Evolutionary conservation across 1,140 invertebrate genomes (phyloP), one percentile per base, ranked within the genome.

Genomic region (Lucilia cuprina): DNA sequence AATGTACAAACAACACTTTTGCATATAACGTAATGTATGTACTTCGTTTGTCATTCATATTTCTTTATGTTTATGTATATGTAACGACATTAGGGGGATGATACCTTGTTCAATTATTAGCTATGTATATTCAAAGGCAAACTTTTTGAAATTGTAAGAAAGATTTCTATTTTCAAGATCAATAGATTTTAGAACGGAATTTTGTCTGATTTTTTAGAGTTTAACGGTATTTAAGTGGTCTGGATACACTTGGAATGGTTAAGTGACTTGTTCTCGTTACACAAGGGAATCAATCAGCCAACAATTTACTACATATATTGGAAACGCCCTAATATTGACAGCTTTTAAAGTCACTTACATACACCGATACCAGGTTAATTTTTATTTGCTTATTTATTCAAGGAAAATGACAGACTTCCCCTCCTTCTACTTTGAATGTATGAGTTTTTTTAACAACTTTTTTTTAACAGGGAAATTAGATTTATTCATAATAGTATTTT

Each of bases 401-500:
- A 70, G n/a, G 19, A 70, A 25, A 70, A 70, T 70, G 19, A 21
- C 65, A 19, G n/a, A 21, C 55, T 60, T 13, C 13, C 50, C 17
- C 55, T 60, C 55, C n/a, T n/a, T 60, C 55, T 60, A 7, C 19
- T 70, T 21, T 70, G 4, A 14, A 41, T 55, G 12, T 12, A 17
- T 55, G 50, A 17, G 50, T 55, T 17, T 13, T 55, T 17, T 55
- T n/a, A 14, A 55, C 13, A 17, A 9, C 60, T 65, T 70, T 25
- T 70, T 70, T 19, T 25, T 70, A 70, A 10, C 65, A 70, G 41
- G 77, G 14, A 80, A 80, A 80, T 80, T 80, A 80, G 77, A 80
- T 80, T 80, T 80, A 50, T 80, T 80, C 21, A 80, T 50, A 80
- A 80, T 80, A 34, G 35, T 49, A 80, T 80, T 49, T 80, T 80